A percentile compares a stretch with the other conserved stretches of the same genome.
phyloP scores from a whole-genome alignment of 1,140 invertebrate genomes.

The Pogonomyrmex californicus region DNA sequence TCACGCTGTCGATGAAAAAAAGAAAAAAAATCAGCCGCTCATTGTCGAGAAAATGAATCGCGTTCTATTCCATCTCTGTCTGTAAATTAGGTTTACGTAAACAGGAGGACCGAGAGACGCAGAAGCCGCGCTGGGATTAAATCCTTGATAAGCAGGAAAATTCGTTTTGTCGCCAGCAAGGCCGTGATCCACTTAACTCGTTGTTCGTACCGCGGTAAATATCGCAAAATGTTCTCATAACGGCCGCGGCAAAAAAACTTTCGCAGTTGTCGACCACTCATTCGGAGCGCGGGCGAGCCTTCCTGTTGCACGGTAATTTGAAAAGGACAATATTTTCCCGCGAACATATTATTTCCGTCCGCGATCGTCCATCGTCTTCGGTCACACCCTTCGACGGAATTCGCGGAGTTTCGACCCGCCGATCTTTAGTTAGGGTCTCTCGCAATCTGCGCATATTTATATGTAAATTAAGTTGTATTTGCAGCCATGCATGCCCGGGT shows the following conservation, averaged over 20 bases:
- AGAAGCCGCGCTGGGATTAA: conserved; percentile 41
- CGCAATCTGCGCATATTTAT: conserved; percentile 28
- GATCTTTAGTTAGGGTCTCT: conserved; percentile 5
- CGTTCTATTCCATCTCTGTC: conserved; percentile 18
- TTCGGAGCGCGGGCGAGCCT: background rate
- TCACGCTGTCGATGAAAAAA: background rate
- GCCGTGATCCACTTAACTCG: conserved; percentile 3
- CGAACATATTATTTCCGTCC: background rate
- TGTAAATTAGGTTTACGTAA: conserved; percentile 55
- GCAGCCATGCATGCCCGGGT: conserved; percentile 39
- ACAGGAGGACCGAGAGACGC: conserved; percentile 35
- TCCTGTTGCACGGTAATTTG: too few species aligned
- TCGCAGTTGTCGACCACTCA: too few species aligned
- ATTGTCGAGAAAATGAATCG: conserved; percentile 52
- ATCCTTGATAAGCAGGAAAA: conserved; percentile 43
- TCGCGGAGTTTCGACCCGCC: background rate
- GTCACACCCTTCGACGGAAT: background rate
- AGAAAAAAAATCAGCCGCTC: conserved; percentile 37
- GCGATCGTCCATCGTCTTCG: background rate
- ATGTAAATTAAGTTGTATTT: conserved; percentile 61
- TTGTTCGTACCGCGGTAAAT: conserved; percentile 41
- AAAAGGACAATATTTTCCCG: background rate
- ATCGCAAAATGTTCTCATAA: conserved; percentile 11
- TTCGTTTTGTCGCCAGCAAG: conserved; percentile 27
- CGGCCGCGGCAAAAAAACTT: too few species aligned